These are phyloP conservation scores for Nerophis ophidion DNA, from an alignment of 2,113 vertebrate genomes.

Conservation along the genomic window DNA sequence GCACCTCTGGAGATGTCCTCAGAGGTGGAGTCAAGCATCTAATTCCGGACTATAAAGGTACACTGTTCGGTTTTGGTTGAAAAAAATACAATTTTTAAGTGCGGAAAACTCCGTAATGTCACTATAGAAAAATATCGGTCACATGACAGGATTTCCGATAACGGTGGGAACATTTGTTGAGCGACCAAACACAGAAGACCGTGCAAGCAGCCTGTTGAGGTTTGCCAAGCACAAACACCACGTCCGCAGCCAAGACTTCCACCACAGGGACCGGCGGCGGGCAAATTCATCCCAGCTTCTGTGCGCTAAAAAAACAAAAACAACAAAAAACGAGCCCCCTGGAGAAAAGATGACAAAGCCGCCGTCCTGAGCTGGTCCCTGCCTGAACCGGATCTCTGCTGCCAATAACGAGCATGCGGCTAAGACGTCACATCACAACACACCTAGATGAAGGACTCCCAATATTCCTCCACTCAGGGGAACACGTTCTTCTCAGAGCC, in stretches of 20 bases:
- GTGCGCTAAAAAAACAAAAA: background rate
- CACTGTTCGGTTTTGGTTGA: too few relatives aligned
- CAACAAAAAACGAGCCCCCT: background rate
- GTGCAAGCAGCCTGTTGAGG: slow-evolving; percentile 27
- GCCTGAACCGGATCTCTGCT: slow-evolving; percentile 17
- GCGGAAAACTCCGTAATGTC: too few relatives aligned
- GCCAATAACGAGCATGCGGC: slow-evolving; percentile 25
- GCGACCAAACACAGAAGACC: background rate
- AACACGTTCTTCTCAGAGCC: background rate
- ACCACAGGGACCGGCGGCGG: slow-evolving; percentile 13
- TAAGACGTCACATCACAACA: slow-evolving; percentile 6
- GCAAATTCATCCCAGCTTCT: slow-evolving; percentile 20
- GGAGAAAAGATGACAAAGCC: slow-evolving; percentile 13
- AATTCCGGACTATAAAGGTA: too few relatives aligned
- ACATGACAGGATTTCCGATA: background rate
- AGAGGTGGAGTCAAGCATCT: too few relatives aligned
- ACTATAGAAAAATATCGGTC: too few relatives aligned
- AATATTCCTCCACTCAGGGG: background rate
- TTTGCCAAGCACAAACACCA: slow-evolving; percentile 41
- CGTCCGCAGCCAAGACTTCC: slow-evolving; percentile 21
- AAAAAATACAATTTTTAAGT: too few relatives aligned
- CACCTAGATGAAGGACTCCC: slow-evolving; percentile 12
- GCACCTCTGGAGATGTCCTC: too few relatives aligned
- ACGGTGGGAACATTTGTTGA: slow-evolving; percentile 9
- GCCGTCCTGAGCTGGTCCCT: slow-evolving; percentile 1